Evolutionary conservation across 2,113 vertebrate species (phyloP).

Genomic region (Bos indicus): DNA sequence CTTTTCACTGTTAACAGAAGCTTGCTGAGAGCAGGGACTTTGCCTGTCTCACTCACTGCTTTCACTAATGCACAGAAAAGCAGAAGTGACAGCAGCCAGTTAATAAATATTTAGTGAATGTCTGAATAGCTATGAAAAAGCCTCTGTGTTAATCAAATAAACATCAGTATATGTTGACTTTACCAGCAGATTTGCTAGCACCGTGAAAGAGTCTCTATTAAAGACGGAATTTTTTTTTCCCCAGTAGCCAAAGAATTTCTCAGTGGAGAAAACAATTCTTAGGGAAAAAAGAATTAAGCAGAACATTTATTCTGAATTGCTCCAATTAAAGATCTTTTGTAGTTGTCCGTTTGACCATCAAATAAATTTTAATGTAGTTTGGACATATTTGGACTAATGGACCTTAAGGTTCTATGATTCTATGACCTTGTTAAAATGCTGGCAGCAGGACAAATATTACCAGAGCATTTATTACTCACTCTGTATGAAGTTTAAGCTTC

Average conservation of each 20-base stretch:
- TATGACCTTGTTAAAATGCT: not conserved
- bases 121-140: not conserved
- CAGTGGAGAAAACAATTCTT: not conserved
- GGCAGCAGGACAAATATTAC: not conserved
- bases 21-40: not conserved
- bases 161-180: not conserved
- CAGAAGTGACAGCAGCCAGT: not conserved
- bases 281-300: not conserved
- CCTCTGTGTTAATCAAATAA: not conserved
- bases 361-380: constrained; percentile 14
- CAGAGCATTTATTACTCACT: not conserved
- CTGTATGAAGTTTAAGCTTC: not conserved
- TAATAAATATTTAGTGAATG: not conserved
- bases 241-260: not conserved
- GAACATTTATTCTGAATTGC: not conserved
- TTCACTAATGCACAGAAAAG: not conserved
- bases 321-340: not conserved
- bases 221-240: not conserved
- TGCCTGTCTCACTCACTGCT: not conserved
- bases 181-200: not conserved
- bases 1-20: not conserved
- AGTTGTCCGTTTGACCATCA: not conserved
- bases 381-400: not conserved
- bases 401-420: not conserved
- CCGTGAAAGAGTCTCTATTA: not conserved